phyloP scores from a whole-genome alignment of 2,888 invertebrate species.

The Perizoma affinitatum region DNA sequence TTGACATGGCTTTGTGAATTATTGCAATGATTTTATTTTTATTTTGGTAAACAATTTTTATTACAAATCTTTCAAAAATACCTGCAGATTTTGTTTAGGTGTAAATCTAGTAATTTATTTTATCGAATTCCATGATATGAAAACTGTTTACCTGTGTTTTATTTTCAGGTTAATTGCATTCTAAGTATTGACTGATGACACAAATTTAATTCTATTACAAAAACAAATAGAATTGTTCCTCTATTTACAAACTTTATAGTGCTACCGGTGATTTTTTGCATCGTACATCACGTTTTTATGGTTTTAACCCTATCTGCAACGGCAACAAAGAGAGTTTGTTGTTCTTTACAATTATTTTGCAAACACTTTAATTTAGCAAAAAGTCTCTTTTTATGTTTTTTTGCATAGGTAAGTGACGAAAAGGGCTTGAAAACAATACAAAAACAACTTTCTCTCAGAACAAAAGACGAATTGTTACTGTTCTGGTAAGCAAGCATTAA shows the following conservation, averaged over 20 bases:
- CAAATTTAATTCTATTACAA: background rate
- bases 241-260: slow-evolving; percentile 8
- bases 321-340: slow-evolving; percentile 23
- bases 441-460: slow-evolving; percentile 69
- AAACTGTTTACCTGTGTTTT: slow-evolving; percentile 39
- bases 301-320: slow-evolving; percentile 14
- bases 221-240: background rate
- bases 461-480: slow-evolving; percentile 58
- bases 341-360: slow-evolving; percentile 35
- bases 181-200: background rate
- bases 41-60: slow-evolving; percentile 41
- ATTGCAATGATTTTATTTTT: slow-evolving; percentile 53
- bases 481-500: slow-evolving; percentile 54
- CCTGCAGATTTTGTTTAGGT: slow-evolving; percentile 19
- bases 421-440: slow-evolving; percentile 67
- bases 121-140: slow-evolving; percentile 25
- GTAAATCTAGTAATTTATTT: slow-evolving; percentile 15
- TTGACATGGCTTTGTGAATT: slow-evolving; percentile 70
- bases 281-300: slow-evolving; percentile 42
- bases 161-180: slow-evolving; percentile 22
- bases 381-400: slow-evolving; percentile 27
- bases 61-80: slow-evolving; percentile 16
- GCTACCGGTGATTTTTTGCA: slow-evolving; percentile 50
- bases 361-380: slow-evolving; percentile 32
- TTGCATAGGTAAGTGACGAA: slow-evolving; percentile 61